phyloP scores from a whole-genome alignment of 2,888 invertebrate genomes.

The Plemyria rubiginata region DNA sequence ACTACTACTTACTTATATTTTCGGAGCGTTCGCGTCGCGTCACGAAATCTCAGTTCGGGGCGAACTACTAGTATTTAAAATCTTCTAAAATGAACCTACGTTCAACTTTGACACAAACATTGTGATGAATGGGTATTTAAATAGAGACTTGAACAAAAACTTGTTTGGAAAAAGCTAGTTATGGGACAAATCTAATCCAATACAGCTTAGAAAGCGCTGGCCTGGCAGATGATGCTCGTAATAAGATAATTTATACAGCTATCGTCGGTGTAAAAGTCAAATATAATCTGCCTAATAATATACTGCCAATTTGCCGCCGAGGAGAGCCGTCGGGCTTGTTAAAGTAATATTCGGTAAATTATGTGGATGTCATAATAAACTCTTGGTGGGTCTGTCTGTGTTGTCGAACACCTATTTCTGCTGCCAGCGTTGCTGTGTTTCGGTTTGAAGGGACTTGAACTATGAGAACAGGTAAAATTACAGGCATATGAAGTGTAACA shows the following conservation, averaged over 20 bases:
- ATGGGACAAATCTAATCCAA: not conserved
- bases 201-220: conserved; percentile 5
- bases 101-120: not conserved
- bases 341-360: conserved; percentile 11
- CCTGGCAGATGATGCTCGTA: too few relatives aligned
- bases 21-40: too few relatives aligned
- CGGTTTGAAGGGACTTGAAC: too few relatives aligned
- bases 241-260: not conserved
- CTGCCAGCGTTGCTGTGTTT: too few relatives aligned
- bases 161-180: not conserved
- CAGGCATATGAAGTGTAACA: too few relatives aligned
- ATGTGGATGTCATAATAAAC: conserved; percentile 10
- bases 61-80: too few relatives aligned
- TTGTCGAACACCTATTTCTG: not conserved
- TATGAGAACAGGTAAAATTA: too few relatives aligned
- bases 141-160: conserved; percentile 2
- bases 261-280: conserved; percentile 7
- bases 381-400: conserved; percentile 10
- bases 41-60: too few relatives aligned
- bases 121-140: not conserved
- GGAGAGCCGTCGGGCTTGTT: conserved; percentile 4
- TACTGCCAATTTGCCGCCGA: conserved; percentile 9
- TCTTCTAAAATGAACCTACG: too few relatives aligned
- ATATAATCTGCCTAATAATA: conserved; percentile 7
- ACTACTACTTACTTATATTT: too few relatives aligned